Conservation (phyloP, 2,797 vertebrate genomes). For the Poeciliopsis paucimaculata region DNA sequence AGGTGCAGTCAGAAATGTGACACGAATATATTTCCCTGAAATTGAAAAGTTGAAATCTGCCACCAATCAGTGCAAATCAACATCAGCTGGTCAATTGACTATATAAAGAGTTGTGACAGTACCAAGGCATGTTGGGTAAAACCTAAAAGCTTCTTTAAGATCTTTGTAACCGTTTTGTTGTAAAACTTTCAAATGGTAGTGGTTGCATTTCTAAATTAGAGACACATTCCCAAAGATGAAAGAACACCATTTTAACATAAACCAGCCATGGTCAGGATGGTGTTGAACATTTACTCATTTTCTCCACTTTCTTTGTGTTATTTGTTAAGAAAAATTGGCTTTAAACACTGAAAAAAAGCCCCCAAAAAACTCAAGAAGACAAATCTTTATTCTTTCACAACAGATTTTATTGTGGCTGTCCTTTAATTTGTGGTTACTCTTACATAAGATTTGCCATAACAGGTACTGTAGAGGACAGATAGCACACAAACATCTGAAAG, state of each 20-base stretch:
- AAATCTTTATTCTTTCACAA: slow-evolving; percentile 78
- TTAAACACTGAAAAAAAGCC: background rate
- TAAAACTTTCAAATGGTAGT: background rate
- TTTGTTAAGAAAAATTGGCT: background rate
- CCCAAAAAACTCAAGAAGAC: slow-evolving; percentile 17
- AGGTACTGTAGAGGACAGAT: slow-evolving; percentile 90
- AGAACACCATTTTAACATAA: background rate
- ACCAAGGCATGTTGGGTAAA: background rate
- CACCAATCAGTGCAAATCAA: background rate
- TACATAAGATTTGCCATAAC: slow-evolving; percentile 90
- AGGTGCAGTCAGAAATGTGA: background rate
- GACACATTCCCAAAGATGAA: background rate
- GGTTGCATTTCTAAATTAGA: background rate
- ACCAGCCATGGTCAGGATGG: background rate
- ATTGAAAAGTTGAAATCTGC: background rate
- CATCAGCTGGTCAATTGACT: background rate
- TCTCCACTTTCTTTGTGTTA: background rate
- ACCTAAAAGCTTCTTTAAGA: background rate
- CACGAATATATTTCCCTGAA: background rate
- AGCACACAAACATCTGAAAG: slow-evolving; percentile 99
- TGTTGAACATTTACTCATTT: background rate
- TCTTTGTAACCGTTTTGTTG: background rate
- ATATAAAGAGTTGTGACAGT: background rate
- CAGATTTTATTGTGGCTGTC: slow-evolving; percentile 93
- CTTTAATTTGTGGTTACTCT: slow-evolving; percentile 85